Evolutionary conservation across 2,113 vertebrate species (phyloP), one percentile per base, ranked within the genome.

Genomic region (Poicephalus meyeri): DNA sequence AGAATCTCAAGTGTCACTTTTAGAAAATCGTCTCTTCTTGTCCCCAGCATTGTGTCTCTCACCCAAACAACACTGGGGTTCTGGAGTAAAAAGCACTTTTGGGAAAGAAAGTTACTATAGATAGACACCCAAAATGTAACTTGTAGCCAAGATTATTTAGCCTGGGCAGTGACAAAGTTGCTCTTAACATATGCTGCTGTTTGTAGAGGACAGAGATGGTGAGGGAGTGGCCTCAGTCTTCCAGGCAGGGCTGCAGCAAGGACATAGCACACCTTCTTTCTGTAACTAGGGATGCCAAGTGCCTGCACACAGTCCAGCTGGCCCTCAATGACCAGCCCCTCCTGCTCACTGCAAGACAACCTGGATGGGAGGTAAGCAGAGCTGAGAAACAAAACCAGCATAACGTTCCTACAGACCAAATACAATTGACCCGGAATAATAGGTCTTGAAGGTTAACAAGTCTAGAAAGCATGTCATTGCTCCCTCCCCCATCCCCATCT

Each of bases 1-100:
- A 73, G 28, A 18, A 70, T 26, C 31, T 86, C 18, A 24, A 47
- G 19, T 7, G 37, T 21, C 41, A 17, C 16, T 39, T 2, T 1
- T 11, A 42, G 35, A 46, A 64, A 73, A 53, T 37, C 6, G 14
- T 50, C 16, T 17, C 16, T 13, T 4, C 0, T 49, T 71, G 47
- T 52, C 4, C 29, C 20, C 49, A 49, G 0, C 0, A 0, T 21
- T 4, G 0, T 4, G 24, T 53, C 7, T 66, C 65, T 49, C 69
- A 53, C 21, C 2, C 7, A 33, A 42, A 26, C 20, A 33, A 33
- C 8, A 15, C 16, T 16, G 33, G 39, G 28, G 17, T 55, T 78
- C 55, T 74, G 35, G 55, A 72, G 35, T 7, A 39, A 79, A 71
- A n/a, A 61, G 44, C 18, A 58, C 16, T 13, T 63, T 13, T 35